phyloP scores from a whole-genome alignment of 2,113 vertebrate species.

The Neotragus pygmaeus region DNA sequence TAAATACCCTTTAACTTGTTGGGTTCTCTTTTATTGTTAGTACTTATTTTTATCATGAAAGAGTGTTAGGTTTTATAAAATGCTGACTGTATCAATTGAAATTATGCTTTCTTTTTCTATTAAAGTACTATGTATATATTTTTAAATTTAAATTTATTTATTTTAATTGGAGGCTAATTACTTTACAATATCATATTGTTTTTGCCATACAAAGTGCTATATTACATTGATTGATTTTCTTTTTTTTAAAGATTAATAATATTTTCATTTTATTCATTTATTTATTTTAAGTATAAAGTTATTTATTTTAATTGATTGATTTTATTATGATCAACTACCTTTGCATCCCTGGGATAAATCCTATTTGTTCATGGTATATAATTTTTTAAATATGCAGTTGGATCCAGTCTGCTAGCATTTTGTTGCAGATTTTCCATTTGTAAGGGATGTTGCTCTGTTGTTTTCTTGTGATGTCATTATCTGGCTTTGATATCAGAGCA shows the following conservation, averaged over 20 bases:
- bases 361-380: background rate
- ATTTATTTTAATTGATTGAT: background rate
- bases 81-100: background rate
- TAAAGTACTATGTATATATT: no score
- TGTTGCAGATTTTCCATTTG: background rate
- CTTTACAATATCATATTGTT: no score
- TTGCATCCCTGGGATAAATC: background rate
- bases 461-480: background rate
- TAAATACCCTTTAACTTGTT: background rate
- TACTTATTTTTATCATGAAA: background rate
- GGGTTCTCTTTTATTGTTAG: background rate
- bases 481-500: background rate
- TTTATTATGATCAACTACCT: background rate
- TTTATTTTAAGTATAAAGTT: no score
- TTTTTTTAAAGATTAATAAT: no score
- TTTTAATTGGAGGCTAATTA: no score
- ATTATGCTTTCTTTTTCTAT: background rate
- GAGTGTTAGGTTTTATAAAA: background rate
- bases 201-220: no score
- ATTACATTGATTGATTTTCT: no score
- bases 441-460: background rate
- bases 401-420: background rate
- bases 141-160: no score
- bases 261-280: no score
- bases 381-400: background rate